Conservation (phyloP, 1,140 invertebrate species). For the Drosophila varians region DNA sequence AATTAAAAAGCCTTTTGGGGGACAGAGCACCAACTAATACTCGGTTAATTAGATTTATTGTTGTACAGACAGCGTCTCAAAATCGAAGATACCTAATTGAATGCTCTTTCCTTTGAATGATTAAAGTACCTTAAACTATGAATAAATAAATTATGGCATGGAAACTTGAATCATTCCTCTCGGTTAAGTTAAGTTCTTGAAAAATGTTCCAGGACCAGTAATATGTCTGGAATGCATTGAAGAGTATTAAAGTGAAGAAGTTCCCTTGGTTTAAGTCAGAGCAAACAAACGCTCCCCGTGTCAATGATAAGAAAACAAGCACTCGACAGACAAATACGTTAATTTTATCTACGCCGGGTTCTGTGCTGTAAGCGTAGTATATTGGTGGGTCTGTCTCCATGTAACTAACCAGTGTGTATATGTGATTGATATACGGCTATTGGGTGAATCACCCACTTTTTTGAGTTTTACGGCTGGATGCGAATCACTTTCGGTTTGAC, state of each 20-base stretch:
- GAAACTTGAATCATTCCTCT: neutral
- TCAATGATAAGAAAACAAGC: constrained; percentile 43
- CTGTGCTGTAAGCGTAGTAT: constrained; percentile 29
- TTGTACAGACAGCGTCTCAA: neutral
- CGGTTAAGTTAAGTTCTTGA: neutral
- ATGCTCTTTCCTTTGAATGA: constrained; percentile 11
- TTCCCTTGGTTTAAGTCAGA: neutral
- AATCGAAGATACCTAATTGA: neutral
- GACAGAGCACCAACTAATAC: constrained; percentile 38
- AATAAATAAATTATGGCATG: neutral
- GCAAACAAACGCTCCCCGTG: constrained; percentile 29
- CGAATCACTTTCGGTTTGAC: constrained; percentile 34
- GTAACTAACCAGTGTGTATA: neutral
- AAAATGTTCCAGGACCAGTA: neutral
- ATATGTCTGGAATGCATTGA: neutral
- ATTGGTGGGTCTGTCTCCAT: neutral
- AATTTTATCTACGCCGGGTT: constrained; percentile 30
- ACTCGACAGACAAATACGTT: constrained; percentile 20
- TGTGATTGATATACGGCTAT: constrained; percentile 17
- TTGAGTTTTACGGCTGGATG: constrained; percentile 13
- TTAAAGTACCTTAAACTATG: neutral
- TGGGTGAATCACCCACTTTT: constrained; percentile 13
- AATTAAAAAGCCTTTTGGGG: constrained; percentile 47
- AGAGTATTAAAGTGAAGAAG: constrained; percentile 2
- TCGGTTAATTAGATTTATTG: constrained; percentile 61